Base-by-base conservation (phyloP, 2,113 vertebrate species). In the Zosterops japonicus region DNA sequence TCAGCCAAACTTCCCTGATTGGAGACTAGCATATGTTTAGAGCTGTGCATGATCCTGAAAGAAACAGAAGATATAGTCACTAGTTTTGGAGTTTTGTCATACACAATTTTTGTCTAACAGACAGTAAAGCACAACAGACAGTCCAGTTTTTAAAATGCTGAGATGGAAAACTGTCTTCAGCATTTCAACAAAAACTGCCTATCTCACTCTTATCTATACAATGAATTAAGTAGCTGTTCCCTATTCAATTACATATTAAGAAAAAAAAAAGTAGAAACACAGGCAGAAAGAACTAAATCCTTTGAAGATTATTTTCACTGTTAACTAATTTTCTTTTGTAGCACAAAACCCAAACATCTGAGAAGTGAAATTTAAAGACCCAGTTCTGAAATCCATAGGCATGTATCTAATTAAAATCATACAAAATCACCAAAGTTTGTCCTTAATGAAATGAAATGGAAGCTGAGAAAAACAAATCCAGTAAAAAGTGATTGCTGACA, bases 261-360 rank as follows among this genome's bases (percentile, higher is more conserved):
- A 61, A 41, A 41, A 60, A 60, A 67, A 53, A 53, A 70, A n/a
- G 15, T 41, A 29, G n/a, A 36, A 94, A 64, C 31, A 67, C 13
- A 64, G 49, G 36, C 56, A 42, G 25, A 71, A 84, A 84, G 17
- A 87, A 87, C 59, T 56, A 83, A 94, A 52, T 85, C 36, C 33
- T 79, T 88, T 95, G 93, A 95, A 88, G 84, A 74, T 67, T 70
- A 65, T 83, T 95, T 91, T 41, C 28, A 53, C 39, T 87, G 52
- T 82, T 84, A 89, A 85, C 70, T 76, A 64, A 31, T 79, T 82
- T 78, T 87, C 35, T 88, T 75, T 76, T 52, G 14, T 49, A 71
- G 14, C 33, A 14, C 46, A 70, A 91, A 85, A 8, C 6, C 15
- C 39, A 87, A 84, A 75, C 20, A 72, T 89, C 61, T 76, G 35